A percentile compares a stretch with the other conserved stretches of the same genome.
Conservation (phyloP, 2,888 invertebrate genomes). For the Latrodectus hesperus region DNA sequence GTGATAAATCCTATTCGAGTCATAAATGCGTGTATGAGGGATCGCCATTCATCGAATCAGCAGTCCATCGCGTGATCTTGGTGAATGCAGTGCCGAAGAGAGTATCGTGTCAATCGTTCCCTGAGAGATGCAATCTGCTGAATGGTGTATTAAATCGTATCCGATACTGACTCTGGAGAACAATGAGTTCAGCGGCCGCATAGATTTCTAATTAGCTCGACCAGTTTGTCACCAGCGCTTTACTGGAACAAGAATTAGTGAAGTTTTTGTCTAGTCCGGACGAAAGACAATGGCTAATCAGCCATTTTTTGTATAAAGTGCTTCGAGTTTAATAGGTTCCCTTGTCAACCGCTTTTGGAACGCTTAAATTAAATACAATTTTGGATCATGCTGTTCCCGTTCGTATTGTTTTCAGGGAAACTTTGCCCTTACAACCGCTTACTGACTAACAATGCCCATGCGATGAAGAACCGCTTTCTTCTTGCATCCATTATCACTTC, state of each 20-base stretch:
- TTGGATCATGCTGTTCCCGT: conserved; percentile 20
- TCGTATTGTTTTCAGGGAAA: conserved; percentile 33
- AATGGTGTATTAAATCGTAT: conserved; percentile 68
- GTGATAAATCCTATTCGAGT: conserved; percentile 65
- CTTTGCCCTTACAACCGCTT: not conserved
- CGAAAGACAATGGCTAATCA: conserved; percentile 52
- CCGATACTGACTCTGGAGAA: conserved; percentile 52
- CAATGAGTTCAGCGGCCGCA: conserved; percentile 60
- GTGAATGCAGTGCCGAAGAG: conserved; percentile 57
- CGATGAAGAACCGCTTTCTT: no score
- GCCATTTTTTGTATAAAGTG: conserved; percentile 56
- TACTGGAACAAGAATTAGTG: conserved; percentile 49
- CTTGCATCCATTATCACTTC: no score
- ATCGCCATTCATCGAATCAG: conserved; percentile 66
- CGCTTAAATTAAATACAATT: conserved; percentile 52
- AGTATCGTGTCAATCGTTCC: conserved; percentile 63
- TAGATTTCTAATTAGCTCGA: conserved; percentile 67
- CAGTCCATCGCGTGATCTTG: conserved; percentile 65
- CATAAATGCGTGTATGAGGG: conserved; percentile 58
- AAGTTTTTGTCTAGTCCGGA: conserved; percentile 41
- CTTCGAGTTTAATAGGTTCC: conserved; percentile 60
- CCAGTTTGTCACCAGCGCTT: conserved; percentile 63
- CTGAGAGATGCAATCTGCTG: conserved; percentile 63
- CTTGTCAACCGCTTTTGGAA: conserved; percentile 56
- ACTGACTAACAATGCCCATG: no score